Conservation (phyloP, 2,113 vertebrate species). For the Calidris pugnax region DNA sequence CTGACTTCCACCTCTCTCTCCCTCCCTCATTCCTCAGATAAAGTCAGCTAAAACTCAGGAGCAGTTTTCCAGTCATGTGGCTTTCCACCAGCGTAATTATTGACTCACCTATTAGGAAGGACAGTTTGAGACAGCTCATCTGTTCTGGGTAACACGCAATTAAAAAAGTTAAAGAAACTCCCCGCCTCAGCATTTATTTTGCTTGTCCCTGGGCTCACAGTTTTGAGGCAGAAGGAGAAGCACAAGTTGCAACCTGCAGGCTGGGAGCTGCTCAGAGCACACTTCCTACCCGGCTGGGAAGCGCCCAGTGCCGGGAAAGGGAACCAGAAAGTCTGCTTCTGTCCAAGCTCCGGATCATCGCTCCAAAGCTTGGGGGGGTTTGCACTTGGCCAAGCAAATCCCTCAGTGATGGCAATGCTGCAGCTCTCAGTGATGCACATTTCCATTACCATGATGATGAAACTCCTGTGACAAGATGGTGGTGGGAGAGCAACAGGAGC, state of each 20-base stretch:
- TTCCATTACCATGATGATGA: background rate
- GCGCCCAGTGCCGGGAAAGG: background rate
- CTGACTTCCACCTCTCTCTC: background rate
- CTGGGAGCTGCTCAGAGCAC: background rate
- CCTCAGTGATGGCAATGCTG: background rate
- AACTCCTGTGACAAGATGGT: background rate
- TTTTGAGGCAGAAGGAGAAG: background rate
- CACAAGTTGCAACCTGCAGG: background rate
- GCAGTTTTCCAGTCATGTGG: background rate
- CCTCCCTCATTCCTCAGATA: background rate
- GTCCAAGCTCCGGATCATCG: background rate
- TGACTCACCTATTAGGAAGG: background rate
- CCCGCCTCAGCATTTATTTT: background rate
- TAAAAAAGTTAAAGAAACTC: background rate
- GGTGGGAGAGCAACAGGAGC: background rate
- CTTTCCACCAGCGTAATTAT: background rate
- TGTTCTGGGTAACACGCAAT: background rate
- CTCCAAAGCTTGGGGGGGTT: background rate
- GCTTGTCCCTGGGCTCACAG: background rate
- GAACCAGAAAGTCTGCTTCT: background rate
- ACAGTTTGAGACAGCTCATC: background rate
- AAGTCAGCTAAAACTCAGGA: background rate
- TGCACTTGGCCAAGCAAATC: background rate
- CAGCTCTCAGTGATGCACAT: background rate
- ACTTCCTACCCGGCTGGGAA: background rate